A percentile compares a stretch with the other conserved stretches of the same genome.
These are phyloP conservation scores for Gulo gulo DNA, from an alignment of 2,113 vertebrate species.

Conservation along the genomic window DNA sequence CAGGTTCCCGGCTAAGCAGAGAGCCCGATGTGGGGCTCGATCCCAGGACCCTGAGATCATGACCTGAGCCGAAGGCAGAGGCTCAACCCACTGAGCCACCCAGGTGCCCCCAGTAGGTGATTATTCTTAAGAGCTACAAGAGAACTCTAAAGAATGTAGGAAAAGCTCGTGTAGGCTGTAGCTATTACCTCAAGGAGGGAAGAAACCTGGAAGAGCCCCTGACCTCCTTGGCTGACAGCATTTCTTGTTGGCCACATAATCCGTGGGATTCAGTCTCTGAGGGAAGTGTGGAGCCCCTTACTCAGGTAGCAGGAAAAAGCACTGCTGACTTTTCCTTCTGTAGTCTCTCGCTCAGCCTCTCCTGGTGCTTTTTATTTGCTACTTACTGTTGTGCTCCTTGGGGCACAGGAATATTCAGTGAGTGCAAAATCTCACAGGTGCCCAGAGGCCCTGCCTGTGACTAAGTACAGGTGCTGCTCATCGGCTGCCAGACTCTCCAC, in stretches of 20 bases:
- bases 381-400: neutral
- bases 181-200: neutral
- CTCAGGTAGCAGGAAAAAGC: neutral
- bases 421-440: neutral
- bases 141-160: neutral
- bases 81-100: too few relatives aligned
- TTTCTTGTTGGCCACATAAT: neutral
- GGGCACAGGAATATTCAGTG: neutral
- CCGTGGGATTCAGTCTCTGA: neutral
- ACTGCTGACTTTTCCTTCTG: neutral
- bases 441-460: neutral
- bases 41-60: too few relatives aligned
- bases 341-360: neutral
- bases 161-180: neutral
- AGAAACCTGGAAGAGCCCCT: neutral
- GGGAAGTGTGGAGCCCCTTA: neutral
- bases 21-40: too few relatives aligned
- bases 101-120: too few relatives aligned
- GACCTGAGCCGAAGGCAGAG: too few relatives aligned
- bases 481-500: fast-evolving
- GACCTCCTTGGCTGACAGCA: neutral
- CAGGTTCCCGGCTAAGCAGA: too few relatives aligned
- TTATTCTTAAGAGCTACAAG: neutral
- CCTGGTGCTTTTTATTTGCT: neutral
- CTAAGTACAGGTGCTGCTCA: neutral